Evolutionary conservation across 2,888 invertebrate genomes (phyloP), one percentile per base, ranked within the genome.

Genomic region (Arrhopalites spinosus): DNA sequence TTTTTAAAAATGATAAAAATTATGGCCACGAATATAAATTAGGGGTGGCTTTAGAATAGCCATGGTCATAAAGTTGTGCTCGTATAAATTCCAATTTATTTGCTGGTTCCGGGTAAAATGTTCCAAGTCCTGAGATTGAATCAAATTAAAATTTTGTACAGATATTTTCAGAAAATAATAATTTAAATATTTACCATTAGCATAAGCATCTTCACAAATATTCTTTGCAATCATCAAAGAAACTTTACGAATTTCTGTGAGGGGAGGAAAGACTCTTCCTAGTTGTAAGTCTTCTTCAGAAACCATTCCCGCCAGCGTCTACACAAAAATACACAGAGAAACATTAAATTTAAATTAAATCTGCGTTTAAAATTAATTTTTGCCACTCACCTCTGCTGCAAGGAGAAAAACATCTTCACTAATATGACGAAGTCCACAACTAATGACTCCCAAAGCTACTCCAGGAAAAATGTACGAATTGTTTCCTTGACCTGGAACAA

Each of bases 401-500:
- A 94, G 90, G 67, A 99, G 88, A 89, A 99, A 99, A 86, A 98
- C 90, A 79, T 92, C 92, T 84, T 99, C 97, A 5, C 92, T 91
- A 84, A 99, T 95, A 84, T 96, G 96, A 85, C 95, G 93, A 5
- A 95, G 93, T 75, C 94, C 93, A 36, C 96, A 94, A 25, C 92
- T 91, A 81, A 98, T 93, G 15, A 96, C 94, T 7, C 97, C 98
- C 30, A 99, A 89, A 15, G 96, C 97, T 73, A 97, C 88, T 5
- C 98, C 99, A 0, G 98, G 98, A 88, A 96, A 97, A 84, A 97
- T 96, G 86, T 98, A 98, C 0, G 96, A 94, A 86, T 97, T 97
- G 87, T 97, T 97, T 75, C 98, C 98, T 86, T 99, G 99, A 0
- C 99, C 98, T 0, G 98, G 94, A 81, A 90, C 89, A 86, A 88